phyloP scores from a whole-genome alignment of 2,888 invertebrate genomes.

The Euzetes globulus region DNA sequence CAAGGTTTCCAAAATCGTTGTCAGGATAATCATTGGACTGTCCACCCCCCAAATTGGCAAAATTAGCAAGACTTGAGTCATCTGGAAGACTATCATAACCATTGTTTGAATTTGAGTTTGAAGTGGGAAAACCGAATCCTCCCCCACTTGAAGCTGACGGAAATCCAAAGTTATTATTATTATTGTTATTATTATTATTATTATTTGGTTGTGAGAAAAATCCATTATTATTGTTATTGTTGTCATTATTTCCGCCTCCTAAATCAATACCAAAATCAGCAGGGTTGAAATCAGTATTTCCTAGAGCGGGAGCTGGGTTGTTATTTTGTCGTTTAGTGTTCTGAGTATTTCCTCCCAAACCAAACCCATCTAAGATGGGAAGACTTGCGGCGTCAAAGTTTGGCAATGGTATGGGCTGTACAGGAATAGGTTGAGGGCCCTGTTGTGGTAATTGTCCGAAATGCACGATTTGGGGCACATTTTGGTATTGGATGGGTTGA shows the following conservation, averaged over 20 bases:
- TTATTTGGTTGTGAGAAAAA: neutral
- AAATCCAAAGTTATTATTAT: constrained; percentile 12
- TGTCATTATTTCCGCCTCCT: neutral
- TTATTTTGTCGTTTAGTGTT: neutral
- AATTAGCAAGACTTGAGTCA: neutral
- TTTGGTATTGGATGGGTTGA: neutral
- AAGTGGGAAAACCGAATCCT: neutral
- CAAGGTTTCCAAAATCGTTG: constrained; percentile 10
- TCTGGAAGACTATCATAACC: neutral
- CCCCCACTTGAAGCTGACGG: neutral
- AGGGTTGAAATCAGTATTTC: neutral
- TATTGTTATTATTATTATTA: constrained; percentile 5
- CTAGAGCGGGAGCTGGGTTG: no score
- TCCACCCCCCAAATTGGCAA: neutral
- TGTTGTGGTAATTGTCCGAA: constrained; percentile 8
- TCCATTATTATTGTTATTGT: constrained; percentile 9
- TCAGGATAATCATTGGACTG: neutral
- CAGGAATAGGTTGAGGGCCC: neutral
- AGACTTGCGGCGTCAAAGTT: neutral
- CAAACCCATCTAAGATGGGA: neutral
- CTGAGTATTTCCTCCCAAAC: neutral
- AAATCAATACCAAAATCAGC: neutral
- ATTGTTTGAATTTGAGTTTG: neutral
- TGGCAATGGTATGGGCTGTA: neutral
- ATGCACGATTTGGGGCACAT: neutral